Evolutionary conservation across 2,113 vertebrate species (phyloP), one percentile per base, ranked within the genome.

Genomic region (Oxyura jamaicensis): DNA sequence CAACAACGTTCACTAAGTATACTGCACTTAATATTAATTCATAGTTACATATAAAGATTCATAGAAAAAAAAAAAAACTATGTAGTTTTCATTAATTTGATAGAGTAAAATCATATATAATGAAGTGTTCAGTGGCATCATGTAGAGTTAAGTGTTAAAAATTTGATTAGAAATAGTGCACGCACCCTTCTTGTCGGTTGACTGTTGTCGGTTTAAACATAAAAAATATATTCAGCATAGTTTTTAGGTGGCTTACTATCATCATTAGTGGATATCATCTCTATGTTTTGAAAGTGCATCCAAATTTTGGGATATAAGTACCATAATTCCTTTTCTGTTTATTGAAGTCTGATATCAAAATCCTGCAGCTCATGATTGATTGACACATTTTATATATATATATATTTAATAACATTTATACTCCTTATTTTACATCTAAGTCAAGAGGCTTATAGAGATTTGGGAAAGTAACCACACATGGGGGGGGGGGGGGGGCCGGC

Each of bases 31-130:
- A 60, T 63, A 82, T 35, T 42, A 58, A 73, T 88, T 86, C 20
- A 72, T 35, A 69, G 15, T 5, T 79, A 13, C 29, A 65, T 65
- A 31, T 28, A 66, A 18, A 25, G 58, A 83, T 83, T 69, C 18
- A 62, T 33, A 73, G 35, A 22, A 90, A 91, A 92, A 65, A 93
- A 22, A 90, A 91, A 92, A 65, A 93, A 59, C 14, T 44, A 35
- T 23, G 7, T 69, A 76, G 63, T 2, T 28, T 28, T 53, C 13
- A 90, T 72, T 11, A 46, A 25, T 92, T 56, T 81, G 44, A 62
- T 36, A 59, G 41, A 0, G 5, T 71, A 83, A 89, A 89, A 7
- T 3, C n/a, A n/a, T n/a, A 4, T 41, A 33, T 73, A 77, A 56
- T n/a, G 10, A 83, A 80, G 12, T 73, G 66, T 23, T 87, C 2